Conservation (phyloP, 2,797 vertebrate genomes). For the Pantherophis vulpinus region DNA sequence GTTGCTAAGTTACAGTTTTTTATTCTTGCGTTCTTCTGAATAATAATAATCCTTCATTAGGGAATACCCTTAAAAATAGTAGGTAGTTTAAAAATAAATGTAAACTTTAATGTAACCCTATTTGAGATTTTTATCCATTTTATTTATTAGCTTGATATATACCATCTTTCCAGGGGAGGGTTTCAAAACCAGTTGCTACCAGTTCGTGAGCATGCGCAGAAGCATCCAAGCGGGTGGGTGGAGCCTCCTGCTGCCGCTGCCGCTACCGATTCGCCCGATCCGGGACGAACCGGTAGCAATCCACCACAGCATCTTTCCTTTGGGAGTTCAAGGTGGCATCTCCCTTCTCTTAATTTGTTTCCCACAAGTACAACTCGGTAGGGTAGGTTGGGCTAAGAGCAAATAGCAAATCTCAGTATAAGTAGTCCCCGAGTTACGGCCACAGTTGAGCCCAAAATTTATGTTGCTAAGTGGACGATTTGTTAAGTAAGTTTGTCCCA, state of each 20-base stretch:
- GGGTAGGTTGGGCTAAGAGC: background rate
- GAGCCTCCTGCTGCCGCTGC: fast-evolving
- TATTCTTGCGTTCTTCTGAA: background rate
- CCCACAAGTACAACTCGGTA: background rate
- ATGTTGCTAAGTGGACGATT: too few species aligned
- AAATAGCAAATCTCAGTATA: background rate
- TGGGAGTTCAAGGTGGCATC: background rate
- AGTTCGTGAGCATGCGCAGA: too few species aligned
- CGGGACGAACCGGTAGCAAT: too few species aligned
- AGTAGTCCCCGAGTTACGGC: background rate
- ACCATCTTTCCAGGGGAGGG: background rate
- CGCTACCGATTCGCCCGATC: too few species aligned
- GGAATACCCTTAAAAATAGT: background rate
- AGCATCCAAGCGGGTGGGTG: fast-evolving
- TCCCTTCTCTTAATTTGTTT: background rate
- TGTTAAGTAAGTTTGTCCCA: background rate
- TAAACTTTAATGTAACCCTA: background rate
- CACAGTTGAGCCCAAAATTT: background rate
- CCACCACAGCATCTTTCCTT: background rate
- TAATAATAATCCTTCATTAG: background rate
- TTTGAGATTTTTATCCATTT: background rate
- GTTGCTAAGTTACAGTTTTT: background rate
- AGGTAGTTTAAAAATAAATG: background rate
- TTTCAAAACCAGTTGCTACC: too few species aligned
- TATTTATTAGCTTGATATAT: background rate